These are phyloP conservation scores for Ciconia nigra DNA, from an alignment of 2,797 vertebrate genomes.

Conservation along the genomic window DNA sequence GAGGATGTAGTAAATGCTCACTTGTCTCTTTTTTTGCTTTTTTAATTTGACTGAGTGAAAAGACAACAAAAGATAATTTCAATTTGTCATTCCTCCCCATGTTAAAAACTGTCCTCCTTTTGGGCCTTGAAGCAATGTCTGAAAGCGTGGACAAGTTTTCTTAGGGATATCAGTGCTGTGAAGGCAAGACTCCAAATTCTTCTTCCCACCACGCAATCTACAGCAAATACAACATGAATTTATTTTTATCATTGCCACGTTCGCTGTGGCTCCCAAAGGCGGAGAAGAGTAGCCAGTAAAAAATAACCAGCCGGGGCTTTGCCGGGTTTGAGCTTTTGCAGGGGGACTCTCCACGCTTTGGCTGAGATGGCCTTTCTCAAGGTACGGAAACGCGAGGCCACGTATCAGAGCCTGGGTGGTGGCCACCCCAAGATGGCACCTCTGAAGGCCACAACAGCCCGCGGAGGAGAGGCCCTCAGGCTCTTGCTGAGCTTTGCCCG, in stretches of 20 bases:
- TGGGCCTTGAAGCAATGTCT: background rate
- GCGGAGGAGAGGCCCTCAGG: no score
- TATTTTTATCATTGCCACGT: fast-evolving
- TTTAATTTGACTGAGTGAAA: background rate
- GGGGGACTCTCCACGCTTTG: fast-evolving
- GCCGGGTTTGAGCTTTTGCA: fast-evolving
- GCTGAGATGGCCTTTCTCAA: fast-evolving
- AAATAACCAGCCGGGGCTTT: no score
- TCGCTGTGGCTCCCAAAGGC: fast-evolving
- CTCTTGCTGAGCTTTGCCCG: background rate
- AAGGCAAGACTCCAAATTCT: background rate
- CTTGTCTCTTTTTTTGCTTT: background rate
- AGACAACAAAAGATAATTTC: background rate
- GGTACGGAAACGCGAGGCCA: fast-evolving
- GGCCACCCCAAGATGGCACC: fast-evolving
- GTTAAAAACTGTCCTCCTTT: background rate
- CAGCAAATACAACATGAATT: fast-evolving
- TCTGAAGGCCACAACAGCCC: fast-evolving
- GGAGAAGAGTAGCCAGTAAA: no score
- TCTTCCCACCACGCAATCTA: fast-evolving
- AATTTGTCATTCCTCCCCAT: background rate
- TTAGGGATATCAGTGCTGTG: background rate
- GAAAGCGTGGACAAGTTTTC: fast-evolving
- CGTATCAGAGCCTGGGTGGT: fast-evolving
- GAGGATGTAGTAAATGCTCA: background rate